Base-by-base conservation (phyloP, 2,888 invertebrate species). In the Charanyca ferruginea region DNA sequence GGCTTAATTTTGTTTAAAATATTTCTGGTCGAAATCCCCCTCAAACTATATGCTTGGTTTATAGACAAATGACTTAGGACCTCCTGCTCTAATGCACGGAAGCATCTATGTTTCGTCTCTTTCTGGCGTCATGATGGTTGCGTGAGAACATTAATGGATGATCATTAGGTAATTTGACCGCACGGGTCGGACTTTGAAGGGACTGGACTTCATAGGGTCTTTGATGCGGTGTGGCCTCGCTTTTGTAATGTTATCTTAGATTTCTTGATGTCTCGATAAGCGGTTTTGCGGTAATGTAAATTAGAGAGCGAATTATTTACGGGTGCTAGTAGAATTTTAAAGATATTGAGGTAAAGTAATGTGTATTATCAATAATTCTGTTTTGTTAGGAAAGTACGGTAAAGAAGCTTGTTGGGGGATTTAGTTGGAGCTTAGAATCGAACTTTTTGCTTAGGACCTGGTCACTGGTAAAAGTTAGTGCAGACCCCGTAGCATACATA, bases 161-260 rank as follows among this genome's bases (percentile, higher is more conserved):
- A 83, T 85, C 86, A 87, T 89, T 89, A 89, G 64, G 84, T 87
- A 85, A 87, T 86, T 88, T 82, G 79, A 81, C 86, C 84, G 85
- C 85, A 73, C 35, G 77, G 80, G 84, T 80, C 80, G 25, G 69
- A 48, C 61, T 68, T 49, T 64, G 25, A 45, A 77, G 59, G 60
- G 72, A 41, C 25, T 45, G 52, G 55, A 65, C 67, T 67, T 42
- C 54, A 58, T 51, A 42, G 69, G 52, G 20, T 13, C 62, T 83
- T 76, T 80, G 73, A 77, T 73, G 81, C 54, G 81, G 81, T 67
- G 18, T 23, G 65, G 55, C 66, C 66, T 65, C 49, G 74, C 57
- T 57, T 65, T 80, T 66, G 45, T 42, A 64, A 80, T 65, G 64
- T 67, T 83, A 77, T 81, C 70, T 77, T 60, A 71, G 79, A 68